These are phyloP conservation scores for Adelognathus sp. DNA, from an alignment of 2,888 invertebrate genomes.

Conservation along the genomic window DNA sequence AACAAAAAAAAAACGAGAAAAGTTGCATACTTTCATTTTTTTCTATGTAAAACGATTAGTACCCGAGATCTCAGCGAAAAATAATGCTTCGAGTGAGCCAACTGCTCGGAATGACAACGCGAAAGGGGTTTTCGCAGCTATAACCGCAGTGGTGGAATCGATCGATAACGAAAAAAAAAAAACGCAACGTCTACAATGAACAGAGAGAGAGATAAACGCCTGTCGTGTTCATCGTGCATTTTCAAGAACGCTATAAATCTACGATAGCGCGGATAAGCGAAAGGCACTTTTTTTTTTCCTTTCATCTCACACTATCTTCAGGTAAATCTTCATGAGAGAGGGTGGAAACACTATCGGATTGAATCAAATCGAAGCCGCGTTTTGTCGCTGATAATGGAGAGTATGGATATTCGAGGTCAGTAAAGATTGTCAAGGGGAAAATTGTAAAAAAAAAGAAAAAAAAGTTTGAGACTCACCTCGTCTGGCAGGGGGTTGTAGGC, in stretches of 20 bases:
- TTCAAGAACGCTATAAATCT: background rate
- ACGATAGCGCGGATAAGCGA: background rate
- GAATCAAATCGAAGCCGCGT: background rate
- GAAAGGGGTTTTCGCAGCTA: background rate
- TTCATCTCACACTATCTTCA: background rate
- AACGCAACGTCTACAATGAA: background rate
- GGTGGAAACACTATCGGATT: background rate
- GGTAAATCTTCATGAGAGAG: background rate
- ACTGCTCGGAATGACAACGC: background rate
- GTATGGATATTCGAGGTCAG: background rate
- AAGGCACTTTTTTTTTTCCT: background rate
- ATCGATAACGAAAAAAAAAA: background rate
- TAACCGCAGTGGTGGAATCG: background rate
- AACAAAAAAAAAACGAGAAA: background rate
- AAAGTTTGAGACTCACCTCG: constrained; percentile 37
- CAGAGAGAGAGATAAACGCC: background rate
- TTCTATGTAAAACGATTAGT: background rate
- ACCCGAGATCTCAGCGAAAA: background rate
- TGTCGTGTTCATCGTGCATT: background rate
- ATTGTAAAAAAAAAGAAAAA: background rate
- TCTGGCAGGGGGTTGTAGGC: constrained; percentile 35
- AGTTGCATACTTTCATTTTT: background rate
- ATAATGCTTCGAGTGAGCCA: background rate
- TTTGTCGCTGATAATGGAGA: background rate
- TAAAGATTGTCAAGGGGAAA: background rate